Conservation (phyloP, 1,140 invertebrate species). For the Euura lappo region DNA sequence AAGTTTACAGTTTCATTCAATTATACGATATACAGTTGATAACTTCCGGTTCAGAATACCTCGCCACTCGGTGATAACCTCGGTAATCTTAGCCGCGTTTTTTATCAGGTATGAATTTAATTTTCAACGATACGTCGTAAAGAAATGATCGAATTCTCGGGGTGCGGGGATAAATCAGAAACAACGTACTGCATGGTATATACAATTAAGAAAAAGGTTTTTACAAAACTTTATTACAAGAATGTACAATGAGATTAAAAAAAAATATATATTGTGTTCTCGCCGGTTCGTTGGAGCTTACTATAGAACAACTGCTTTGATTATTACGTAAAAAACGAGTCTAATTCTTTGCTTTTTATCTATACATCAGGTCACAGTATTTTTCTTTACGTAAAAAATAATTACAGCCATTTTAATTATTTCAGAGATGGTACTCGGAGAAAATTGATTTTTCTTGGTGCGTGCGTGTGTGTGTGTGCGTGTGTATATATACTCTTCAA, state of each 20-base stretch:
- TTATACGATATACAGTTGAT: background rate
- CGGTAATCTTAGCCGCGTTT: background rate
- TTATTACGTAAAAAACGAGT: background rate
- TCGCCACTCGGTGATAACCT: background rate
- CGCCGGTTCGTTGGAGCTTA: too few species aligned
- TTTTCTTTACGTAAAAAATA: background rate
- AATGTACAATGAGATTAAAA: background rate
- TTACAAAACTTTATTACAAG: slow-evolving; percentile 7
- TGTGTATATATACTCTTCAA: background rate
- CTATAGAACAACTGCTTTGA: background rate
- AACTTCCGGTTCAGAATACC: background rate
- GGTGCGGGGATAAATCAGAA: background rate
- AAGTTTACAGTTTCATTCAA: background rate
- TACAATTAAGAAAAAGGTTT: background rate
- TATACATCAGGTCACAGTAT: too few species aligned
- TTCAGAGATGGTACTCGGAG: background rate
- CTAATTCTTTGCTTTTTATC: too few species aligned
- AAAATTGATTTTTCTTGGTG: background rate
- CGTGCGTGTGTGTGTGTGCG: background rate
- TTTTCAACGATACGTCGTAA: background rate
- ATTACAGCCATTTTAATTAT: background rate
- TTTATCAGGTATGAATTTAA: background rate
- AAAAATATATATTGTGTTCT: too few species aligned
- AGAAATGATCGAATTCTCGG: background rate
- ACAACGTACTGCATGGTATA: background rate